Base-by-base conservation (phyloP, 1,140 invertebrate genomes). In the Cyrtorhinus lividipennis region DNA sequence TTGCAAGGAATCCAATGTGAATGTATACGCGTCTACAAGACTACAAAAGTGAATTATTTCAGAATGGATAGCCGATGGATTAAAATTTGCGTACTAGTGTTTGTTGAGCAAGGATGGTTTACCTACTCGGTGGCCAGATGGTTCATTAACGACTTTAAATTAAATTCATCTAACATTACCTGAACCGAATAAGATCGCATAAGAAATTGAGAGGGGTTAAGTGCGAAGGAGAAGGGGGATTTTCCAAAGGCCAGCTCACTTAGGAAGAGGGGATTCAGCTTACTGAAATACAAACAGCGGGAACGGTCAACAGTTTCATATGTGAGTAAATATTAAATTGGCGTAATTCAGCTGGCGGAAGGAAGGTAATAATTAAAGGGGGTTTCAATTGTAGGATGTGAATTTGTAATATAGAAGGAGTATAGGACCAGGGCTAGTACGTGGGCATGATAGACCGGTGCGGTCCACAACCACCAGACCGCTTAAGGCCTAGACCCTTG, bases 321-420 rank as follows among this genome's bases (percentile, higher is more conserved):
- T 63, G 62, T 58, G 62, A 58, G 62, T 63, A 63, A 63, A 63
- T 62, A 63, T 63, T 63, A 63, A 63, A 63, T 63, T 59, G 56
- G 56, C 56, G 62, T 58, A 58, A 63, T 63, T 58, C 62, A 44
- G 56, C 26, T 48, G 56, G 27, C 62, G 46, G 62, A 53, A 63
- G 62, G 62, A 30, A 20, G 24, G 53, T 63, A 63, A 63, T 63
- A 63, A 63, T 63, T 63, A 63, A 63, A 63, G 62, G 56, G 12
- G 56, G 62, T 63, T 63, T 63, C 62, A 63, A 63, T 63, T 63
- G 62, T 63, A 63, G 62, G 26, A 38, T 24, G 62, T 63, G 62
- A 63, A 63, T 63, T 22, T 58, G 53, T 57, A 44, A 63, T 63
- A 56, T 27, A n/a, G 58, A 26, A 59, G 24, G 58, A n/a, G 58